A percentile compares a stretch with the other conserved stretches of the same genome.
Evolutionary conservation across 2,797 vertebrate species (phyloP).

Genomic region (Todus mexicanus): DNA sequence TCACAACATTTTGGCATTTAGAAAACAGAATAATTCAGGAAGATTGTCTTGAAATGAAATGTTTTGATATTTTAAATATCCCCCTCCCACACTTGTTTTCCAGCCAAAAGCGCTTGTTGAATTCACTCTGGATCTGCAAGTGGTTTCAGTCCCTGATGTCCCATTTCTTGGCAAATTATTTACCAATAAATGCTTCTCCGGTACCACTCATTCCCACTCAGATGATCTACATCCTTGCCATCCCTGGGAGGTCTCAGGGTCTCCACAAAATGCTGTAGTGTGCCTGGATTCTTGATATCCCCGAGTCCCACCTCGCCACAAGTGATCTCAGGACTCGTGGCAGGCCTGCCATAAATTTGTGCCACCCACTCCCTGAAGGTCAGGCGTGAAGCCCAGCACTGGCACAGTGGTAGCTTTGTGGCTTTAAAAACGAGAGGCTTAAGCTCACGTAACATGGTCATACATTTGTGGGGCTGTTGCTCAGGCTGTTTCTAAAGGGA

Average conservation of each 20-base stretch:
- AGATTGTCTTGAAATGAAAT: conserved; percentile 2
- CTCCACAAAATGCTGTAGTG: not conserved
- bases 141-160: not conserved
- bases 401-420: not conserved
- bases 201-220: not conserved
- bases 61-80: conserved; percentile 25
- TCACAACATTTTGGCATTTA: conserved; percentile 4
- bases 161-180: not conserved
- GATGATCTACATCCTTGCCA: not conserved
- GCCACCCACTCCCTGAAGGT: not conserved
- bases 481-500: not conserved
- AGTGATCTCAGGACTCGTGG: not conserved
- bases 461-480: not conserved
- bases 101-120: not conserved
- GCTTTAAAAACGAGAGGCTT: not conserved
- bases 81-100: not conserved
- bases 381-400: not conserved
- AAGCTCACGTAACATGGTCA: not conserved
- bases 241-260: not conserved
- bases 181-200: not conserved
- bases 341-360: not conserved
- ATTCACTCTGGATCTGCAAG: not conserved
- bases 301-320: not conserved
- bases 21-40: conserved; percentile 17
- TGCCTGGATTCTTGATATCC: not conserved